Evolutionary conservation across 2,888 invertebrate species (phyloP), one percentile per base, ranked within the genome.

Genomic region (Anarsia innoxiella): DNA sequence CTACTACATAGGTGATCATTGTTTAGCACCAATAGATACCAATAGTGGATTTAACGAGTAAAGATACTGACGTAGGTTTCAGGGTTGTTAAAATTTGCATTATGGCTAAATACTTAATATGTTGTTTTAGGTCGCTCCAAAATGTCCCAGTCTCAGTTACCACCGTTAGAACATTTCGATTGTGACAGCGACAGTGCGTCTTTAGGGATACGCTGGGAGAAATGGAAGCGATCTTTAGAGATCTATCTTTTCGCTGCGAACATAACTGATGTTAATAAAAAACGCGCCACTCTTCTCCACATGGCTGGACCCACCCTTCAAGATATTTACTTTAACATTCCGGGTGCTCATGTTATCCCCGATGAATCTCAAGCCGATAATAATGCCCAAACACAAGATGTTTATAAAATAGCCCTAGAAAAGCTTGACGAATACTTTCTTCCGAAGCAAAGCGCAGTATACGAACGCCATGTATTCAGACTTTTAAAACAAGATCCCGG

Each of bases 381-480:
- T n/a, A n/a, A n/a, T n/a, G n/a, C n/a, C n/a, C 26, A n/a, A 26
- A 26, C 12, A 26, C n/a, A n/a, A n/a, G n/a, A 45, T 13, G 30
- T 42, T 4, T 46, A 39, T 23, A 9, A 42, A 11, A 26, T 30
- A 12, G 48, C 42, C 5, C 31, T 42, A 13, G 10, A 10, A 2
- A 48, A 45, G 23, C 10, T 48, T 2, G 38, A 48, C 15, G 35
- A 30, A 1, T 48, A 36, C 12, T 48, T 48, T 19, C 8, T 36
- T 4, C 44, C 45, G 2, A 44, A 45, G n/a, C 47, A 47, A 36
- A 45, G 31, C 23, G 36, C 30, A 6, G 12, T 11, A 8, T 29
- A 29, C 14, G 29, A 29, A n/a, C 14, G 29, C 8, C 29, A 29
- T 5, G 9, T 42, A 3, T 46, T 49, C 23, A 12, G 44, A 5